Evolutionary conservation across 2,888 invertebrate genomes (phyloP).

Genomic region (Dascillus cervinus): DNA sequence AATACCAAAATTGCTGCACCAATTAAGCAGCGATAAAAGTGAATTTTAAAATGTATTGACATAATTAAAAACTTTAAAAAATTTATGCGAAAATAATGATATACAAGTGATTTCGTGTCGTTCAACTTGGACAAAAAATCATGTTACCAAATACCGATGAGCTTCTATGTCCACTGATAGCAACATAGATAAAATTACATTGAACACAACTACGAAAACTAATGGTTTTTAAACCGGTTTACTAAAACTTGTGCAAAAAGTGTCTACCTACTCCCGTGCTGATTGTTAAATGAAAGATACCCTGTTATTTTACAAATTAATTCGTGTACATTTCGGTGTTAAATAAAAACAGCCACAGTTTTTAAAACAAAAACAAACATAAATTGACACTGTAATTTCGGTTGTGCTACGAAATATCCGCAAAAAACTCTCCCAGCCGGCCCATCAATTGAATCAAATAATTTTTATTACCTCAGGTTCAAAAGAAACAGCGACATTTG

Average conservation of each 20-base stretch:
- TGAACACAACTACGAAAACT: constrained; percentile 7
- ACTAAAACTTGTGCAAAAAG: background rate
- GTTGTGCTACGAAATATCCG: too few relatives aligned
- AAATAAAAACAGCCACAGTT: too few relatives aligned
- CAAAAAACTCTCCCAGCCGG: too few relatives aligned
- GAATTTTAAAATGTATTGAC: too few relatives aligned
- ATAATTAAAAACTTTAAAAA: too few relatives aligned
- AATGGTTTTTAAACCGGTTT: constrained; percentile 8
- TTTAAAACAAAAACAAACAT: too few relatives aligned
- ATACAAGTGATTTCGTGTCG: background rate
- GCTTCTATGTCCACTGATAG: constrained; percentile 9
- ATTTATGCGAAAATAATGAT: background rate
- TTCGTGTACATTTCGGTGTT: constrained; percentile 5
- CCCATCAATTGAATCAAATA: too few relatives aligned
- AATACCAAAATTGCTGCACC: too few relatives aligned
- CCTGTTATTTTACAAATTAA: constrained; percentile 6
- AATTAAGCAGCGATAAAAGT: too few relatives aligned
- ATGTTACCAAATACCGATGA: constrained; percentile 4
- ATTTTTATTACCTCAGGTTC: too few relatives aligned
- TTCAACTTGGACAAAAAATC: background rate
- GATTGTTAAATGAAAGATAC: background rate
- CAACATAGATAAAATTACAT: constrained; percentile 10
- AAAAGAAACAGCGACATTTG: constrained; percentile 11
- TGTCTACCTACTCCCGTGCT: background rate
- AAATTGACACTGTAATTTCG: constrained; percentile 2